A percentile compares a stretch with the other conserved stretches of the same genome.
phyloP scores from a whole-genome alignment of 2,113 vertebrate genomes.

The Equus quagga region DNA sequence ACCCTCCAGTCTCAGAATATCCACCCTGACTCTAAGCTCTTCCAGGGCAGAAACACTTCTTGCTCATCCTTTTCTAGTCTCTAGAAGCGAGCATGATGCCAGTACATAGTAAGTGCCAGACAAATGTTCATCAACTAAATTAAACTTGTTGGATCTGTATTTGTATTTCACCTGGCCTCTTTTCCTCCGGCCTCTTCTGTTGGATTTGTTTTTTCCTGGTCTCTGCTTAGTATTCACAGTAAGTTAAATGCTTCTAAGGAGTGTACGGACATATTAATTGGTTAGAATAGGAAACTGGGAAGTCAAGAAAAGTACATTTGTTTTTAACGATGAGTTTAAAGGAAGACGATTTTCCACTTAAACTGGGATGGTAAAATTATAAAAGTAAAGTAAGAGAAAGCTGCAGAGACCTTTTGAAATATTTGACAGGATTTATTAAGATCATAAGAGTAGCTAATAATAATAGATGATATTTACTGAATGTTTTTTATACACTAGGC shows the following conservation, averaged over 20 bases:
- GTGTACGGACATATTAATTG: neutral
- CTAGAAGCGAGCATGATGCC: neutral
- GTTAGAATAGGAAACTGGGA: neutral
- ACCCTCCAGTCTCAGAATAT: neutral
- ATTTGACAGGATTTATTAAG: neutral
- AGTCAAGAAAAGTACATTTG: neutral
- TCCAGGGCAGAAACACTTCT: neutral
- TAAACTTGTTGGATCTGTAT: neutral
- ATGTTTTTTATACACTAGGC: neutral
- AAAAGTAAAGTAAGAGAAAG: neutral
- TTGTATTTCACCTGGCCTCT: neutral
- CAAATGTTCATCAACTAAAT: neutral
- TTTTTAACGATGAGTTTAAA: neutral
- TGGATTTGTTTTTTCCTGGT: neutral
- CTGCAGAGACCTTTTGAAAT: neutral
- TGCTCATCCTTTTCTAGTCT: neutral
- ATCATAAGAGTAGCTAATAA: neutral
- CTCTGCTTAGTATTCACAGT: neutral
- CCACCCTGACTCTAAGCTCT: neutral
- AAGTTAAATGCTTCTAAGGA: neutral
- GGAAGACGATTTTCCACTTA: neutral
- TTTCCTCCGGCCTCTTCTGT: neutral
- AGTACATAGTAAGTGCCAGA: neutral
- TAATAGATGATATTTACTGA: neutral
- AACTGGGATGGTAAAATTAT: constrained; percentile 12